Conservation (phyloP, 1,140 invertebrate species). For the Anoplolepis gracilipes region DNA sequence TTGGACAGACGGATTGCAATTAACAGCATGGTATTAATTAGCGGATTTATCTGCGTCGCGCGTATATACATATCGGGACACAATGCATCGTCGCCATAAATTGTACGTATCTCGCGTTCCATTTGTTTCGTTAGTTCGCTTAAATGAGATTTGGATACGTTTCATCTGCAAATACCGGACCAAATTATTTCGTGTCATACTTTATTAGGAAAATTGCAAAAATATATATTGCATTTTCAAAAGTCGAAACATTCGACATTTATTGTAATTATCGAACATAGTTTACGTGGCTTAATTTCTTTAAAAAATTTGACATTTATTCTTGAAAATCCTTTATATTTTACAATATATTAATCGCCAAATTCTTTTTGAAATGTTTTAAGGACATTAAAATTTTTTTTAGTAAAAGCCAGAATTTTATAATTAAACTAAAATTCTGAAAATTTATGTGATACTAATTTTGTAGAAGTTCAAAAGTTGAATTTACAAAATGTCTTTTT, state of each 20-base stretch:
- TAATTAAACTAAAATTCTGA: too few species aligned
- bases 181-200: background rate
- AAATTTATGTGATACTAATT: too few species aligned
- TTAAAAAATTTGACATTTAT: background rate
- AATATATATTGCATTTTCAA: background rate
- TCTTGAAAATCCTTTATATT: too few species aligned
- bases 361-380: too few species aligned
- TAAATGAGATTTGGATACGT: slow-evolving; percentile 26
- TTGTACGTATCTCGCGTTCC: slow-evolving; percentile 28
- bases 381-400: too few species aligned
- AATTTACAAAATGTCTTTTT: background rate
- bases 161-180: background rate
- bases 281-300: background rate
- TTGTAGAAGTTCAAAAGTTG: background rate
- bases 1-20: slow-evolving; percentile 7
- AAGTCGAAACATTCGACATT: background rate
- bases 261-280: background rate
- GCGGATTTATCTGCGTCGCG: slow-evolving; percentile 22
- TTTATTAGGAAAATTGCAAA: background rate
- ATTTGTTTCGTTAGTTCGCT: slow-evolving; percentile 46
- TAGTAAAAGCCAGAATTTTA: too few species aligned
- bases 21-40: slow-evolving; percentile 66
- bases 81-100: slow-evolving; percentile 26
- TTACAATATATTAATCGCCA: too few species aligned
- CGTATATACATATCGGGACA: background rate